Base-by-base conservation (phyloP, 2,797 vertebrate genomes). In the Alfaro cultratus region DNA sequence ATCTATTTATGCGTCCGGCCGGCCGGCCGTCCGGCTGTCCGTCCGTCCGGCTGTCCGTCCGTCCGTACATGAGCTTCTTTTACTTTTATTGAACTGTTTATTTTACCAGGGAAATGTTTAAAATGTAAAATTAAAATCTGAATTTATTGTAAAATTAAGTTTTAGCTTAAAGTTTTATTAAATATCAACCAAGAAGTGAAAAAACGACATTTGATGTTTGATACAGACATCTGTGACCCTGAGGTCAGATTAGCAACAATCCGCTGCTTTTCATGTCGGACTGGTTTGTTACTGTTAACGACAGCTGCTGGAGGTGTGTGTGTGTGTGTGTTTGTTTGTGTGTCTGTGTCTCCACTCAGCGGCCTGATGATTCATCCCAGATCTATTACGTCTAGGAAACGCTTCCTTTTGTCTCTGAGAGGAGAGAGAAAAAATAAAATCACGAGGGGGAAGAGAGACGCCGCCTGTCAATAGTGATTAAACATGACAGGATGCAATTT, bases 401-500 rank as follows among this genome's bases (percentile, higher is more conserved):
- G 76, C 78, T 80, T 91, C 79, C 87, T 90, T 94, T 93, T 93
- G 93, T 94, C 88, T 92, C 43, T 0, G 55, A 46, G 11, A 55
- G 67, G 78, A 75, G 41, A 41, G 72, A 26, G 76, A 39, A 75
- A 78, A 82, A 81, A 88, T 55, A 76, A 86, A 85, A 79, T 82
- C 82, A 78, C 0, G 79, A 83, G 85, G 86, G 86, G 89, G 80
- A 83, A 75, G 73, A 87, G 86, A 83, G 87, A 85, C 70, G 83
- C 84, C 73, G 86, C 81, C 85, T 88, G 94, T 94, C 94, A 86
- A 89, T 94, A 88, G 89, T 88, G 90, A 94, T 95, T 94, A 93
- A 74, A 89, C 88, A 80, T 87, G 93, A 94, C 93, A 92, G 90
- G 92, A 91, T 93, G 94, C 91, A 93, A 93, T 94, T 95, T 91